Evolutionary conservation across 1,140 invertebrate genomes (phyloP).

Genomic region (Drosophila ercepeae): DNA sequence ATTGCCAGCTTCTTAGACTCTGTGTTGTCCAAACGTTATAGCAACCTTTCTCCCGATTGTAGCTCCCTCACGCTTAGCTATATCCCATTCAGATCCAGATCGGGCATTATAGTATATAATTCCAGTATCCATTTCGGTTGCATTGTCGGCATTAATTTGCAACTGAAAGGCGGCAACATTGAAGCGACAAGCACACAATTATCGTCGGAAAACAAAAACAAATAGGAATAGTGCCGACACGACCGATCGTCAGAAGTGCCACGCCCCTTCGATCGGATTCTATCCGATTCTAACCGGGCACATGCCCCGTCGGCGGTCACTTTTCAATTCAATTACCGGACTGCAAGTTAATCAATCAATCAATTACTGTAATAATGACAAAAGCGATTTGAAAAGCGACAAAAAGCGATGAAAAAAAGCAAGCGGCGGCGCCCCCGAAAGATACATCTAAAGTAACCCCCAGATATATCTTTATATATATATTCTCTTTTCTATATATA

Average conservation of each 20-base stretch:
- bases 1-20: neutral
- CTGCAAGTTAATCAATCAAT: conserved; percentile 75
- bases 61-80: conserved; percentile 22
- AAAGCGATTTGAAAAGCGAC: conserved; percentile 25
- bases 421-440: conserved; percentile 9
- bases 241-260: conserved; percentile 44
- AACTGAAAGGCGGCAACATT: conserved; percentile 68
- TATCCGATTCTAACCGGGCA: conserved; percentile 41
- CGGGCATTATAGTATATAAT: conserved; percentile 12
- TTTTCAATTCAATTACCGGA: conserved; percentile 52
- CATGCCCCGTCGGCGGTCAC: conserved; percentile 57
- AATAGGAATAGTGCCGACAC: conserved; percentile 21
- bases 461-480: neutral
- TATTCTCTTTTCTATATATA: conserved; percentile 2
- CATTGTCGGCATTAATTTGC: conserved; percentile 70
- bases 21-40: no score
- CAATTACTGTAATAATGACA: conserved; percentile 66
- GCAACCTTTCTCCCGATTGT: no score
- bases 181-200: conserved; percentile 34
- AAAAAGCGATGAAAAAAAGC: neutral
- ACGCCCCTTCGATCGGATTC: conserved; percentile 33
- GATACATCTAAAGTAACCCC: conserved; percentile 18
- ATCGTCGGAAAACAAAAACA: neutral
- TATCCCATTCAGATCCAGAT: no score
- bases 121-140: conserved; percentile 34